Conservation (phyloP, 2,888 invertebrate species). For the Caenorhabditis sinica region DNA sequence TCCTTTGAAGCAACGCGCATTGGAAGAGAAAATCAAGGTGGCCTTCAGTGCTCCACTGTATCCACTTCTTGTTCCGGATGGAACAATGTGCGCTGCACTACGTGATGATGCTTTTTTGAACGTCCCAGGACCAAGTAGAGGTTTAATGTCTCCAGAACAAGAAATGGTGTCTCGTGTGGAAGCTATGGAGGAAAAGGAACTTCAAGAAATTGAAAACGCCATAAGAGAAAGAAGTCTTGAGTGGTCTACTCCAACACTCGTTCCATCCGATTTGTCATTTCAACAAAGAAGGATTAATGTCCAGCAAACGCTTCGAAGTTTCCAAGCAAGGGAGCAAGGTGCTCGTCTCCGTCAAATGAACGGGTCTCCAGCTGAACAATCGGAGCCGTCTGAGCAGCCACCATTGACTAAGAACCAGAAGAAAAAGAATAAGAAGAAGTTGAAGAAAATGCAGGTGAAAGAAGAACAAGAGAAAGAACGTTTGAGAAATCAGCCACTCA, state of each 20-base stretch:
- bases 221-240: too few species aligned
- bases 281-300: too few species aligned
- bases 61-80: background rate
- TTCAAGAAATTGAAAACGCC: too few species aligned
- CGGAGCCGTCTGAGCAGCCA: background rate
- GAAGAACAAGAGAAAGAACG: background rate
- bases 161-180: too few species aligned
- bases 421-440: slow-evolving; percentile 8
- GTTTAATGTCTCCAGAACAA: too few species aligned
- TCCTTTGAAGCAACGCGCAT: background rate
- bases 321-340: too few species aligned
- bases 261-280: too few species aligned
- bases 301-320: too few species aligned
- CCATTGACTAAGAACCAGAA: slow-evolving; percentile 3
- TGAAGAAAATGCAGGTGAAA: slow-evolving; percentile 1
- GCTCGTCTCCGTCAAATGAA: too few species aligned
- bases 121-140: background rate
- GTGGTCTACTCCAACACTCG: too few species aligned
- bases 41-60: background rate
- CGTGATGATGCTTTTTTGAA: background rate
- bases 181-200: too few species aligned
- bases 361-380: too few species aligned
- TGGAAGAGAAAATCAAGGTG: background rate
- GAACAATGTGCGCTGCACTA: background rate
- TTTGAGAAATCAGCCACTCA: background rate